Percentiles rank a stretch among this genome's conserved stretches.
phyloP scores from a whole-genome alignment of 2,113 vertebrate genomes.

The Monarcha castaneiventris region DNA sequence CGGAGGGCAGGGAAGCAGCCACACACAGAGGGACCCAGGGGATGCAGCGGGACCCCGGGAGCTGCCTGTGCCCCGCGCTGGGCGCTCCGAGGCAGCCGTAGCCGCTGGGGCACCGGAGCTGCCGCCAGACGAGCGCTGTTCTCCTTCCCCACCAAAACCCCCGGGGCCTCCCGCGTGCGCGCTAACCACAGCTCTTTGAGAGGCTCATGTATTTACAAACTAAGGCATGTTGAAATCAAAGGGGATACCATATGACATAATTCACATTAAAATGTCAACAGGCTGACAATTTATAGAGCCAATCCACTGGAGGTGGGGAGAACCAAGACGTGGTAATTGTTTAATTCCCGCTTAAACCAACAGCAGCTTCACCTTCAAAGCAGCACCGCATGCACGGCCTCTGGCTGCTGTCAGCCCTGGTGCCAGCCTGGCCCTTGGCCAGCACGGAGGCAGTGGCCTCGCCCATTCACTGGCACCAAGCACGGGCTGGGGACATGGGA shows the following conservation, averaged over 20 bases:
- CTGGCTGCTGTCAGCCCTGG: constrained; percentile 61
- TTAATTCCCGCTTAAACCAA: constrained; percentile 81
- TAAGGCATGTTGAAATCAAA: constrained; percentile 98
- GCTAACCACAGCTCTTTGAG: constrained; percentile 99
- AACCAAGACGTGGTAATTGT: constrained; percentile 77
- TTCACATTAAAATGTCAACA: constrained; percentile 96
- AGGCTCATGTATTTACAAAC: constrained; percentile 98
- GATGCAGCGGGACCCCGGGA: fast-evolving
- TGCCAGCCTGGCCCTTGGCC: constrained; percentile 66
- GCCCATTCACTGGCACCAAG: neutral
- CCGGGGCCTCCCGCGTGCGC: constrained; percentile 86
- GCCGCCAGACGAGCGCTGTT: neutral
- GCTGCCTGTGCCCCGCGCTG: no score
- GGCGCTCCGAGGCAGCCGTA: neutral
- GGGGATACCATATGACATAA: constrained; percentile 99
- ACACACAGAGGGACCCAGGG: fast-evolving
- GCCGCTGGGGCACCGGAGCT: neutral
- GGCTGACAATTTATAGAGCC: constrained; percentile 92
- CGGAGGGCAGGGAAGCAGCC: neutral
- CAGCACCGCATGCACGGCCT: constrained; percentile 39
- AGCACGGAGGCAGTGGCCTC: constrained; percentile 55
- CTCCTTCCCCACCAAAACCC: constrained; percentile 86
- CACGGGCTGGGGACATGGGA: neutral
- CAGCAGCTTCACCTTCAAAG: constrained; percentile 69
- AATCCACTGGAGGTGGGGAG: constrained; percentile 82